Percentiles rank a stretch among this genome's conserved stretches.
Evolutionary conservation across 2,888 invertebrate species (phyloP).

Genomic region (Xestia rhomboidea): DNA sequence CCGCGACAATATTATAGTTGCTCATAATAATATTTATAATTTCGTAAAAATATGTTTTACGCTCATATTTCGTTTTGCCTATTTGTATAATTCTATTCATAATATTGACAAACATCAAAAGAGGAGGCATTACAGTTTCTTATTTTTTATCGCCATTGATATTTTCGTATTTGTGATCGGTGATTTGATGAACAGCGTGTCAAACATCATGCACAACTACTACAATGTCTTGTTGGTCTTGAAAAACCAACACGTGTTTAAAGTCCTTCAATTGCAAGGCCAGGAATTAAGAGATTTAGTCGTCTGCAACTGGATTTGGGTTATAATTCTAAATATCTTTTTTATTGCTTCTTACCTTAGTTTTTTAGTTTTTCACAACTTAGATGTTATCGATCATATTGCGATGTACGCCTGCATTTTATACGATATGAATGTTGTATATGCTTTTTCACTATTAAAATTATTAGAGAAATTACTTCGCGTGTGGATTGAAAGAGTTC

Average conservation of each 20-base stretch:
- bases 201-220: background rate
- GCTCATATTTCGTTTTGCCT: background rate
- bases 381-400: background rate
- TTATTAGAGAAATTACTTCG: background rate
- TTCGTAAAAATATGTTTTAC: background rate
- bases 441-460: slow-evolving; percentile 8
- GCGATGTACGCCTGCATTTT: slow-evolving; percentile 10
- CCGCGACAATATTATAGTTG: background rate
- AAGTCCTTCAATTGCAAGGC: background rate
- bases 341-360: background rate
- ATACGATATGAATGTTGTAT: background rate
- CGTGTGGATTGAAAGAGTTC: slow-evolving; percentile 7
- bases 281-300: background rate
- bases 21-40: background rate
- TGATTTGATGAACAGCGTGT: background rate
- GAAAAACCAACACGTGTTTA: slow-evolving; percentile 5
- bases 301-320: background rate
- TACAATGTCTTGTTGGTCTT: background rate
- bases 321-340: slow-evolving; percentile 3
- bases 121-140: no score
- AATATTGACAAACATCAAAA: background rate
- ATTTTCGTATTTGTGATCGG: no score
- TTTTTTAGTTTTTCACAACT: background rate
- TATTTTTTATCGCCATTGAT: no score
- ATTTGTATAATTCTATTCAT: slow-evolving; percentile 2